Percentiles rank a stretch among this genome's conserved stretches.
Conservation (phyloP, 1,140 invertebrate species). For the Calycopis cecrops region DNA sequence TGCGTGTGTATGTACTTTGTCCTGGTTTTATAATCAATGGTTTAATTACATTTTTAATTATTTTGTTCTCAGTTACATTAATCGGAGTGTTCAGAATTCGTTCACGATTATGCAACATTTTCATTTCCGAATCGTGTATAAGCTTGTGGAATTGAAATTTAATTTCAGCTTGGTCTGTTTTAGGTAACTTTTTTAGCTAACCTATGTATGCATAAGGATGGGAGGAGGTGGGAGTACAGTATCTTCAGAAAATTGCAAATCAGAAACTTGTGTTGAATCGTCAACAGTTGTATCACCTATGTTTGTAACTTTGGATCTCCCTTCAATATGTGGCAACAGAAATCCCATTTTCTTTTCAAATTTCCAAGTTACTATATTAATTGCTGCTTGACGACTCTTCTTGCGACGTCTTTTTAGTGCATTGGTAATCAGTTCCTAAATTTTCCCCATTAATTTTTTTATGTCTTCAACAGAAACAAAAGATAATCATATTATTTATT, state of each 20-base stretch:
- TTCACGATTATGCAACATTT: too few relatives aligned
- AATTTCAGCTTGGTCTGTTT: too few relatives aligned
- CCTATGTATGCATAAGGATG: constrained; percentile 16
- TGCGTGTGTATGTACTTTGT: too few relatives aligned
- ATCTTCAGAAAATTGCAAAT: constrained; percentile 21
- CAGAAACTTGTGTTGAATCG: constrained; percentile 17
- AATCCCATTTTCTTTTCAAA: constrained; percentile 22
- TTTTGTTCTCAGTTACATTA: too few relatives aligned
- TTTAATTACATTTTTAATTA: too few relatives aligned
- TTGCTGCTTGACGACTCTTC: too few relatives aligned
- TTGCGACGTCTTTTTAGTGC: too few relatives aligned
- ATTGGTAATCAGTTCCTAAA: constrained; percentile 27
- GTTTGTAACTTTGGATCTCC: constrained; percentile 20
- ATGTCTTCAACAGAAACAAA: constrained; percentile 19
- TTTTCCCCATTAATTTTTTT: constrained; percentile 24
- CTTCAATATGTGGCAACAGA: constrained; percentile 19
- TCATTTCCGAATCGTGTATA: too few relatives aligned
- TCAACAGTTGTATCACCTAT: constrained; percentile 13
- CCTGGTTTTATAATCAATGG: too few relatives aligned
- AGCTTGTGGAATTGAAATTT: too few relatives aligned
- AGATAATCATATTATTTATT: too few relatives aligned
- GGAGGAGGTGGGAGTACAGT: constrained; percentile 9
- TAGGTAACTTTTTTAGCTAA: constrained; percentile 24
- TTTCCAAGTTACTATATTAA: constrained; percentile 22
- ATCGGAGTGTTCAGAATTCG: too few relatives aligned